Base-by-base conservation (phyloP, 2,797 vertebrate genomes). In the Distichodus sexfasciatus region DNA sequence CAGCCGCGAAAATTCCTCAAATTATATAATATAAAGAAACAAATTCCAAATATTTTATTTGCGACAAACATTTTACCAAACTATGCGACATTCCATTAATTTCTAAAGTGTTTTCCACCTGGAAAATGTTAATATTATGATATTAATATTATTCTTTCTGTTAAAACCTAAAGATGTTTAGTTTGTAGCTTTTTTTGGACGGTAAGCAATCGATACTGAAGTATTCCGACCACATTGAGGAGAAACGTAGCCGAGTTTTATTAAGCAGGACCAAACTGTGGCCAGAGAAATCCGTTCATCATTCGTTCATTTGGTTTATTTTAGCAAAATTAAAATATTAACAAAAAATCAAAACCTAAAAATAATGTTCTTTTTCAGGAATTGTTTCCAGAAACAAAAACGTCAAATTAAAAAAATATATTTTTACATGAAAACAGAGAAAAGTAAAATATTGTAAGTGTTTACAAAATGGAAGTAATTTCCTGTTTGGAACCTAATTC, bases 241-340 rank as follows among this genome's bases (percentile, higher is more conserved):
- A 53, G 40, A 36, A 17, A 57, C 11, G 36, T 50, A 74, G 72
- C 65, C 19, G 51, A 76, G 58, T 60, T 76, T 76, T 58, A 67
- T 53, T 46, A 67, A 71, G 66, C 66, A 74, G 71, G 74, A 76
- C 74, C 77, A 76, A 61, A 50, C 62, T 57, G 38, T 69, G 67
- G 67, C 72, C 72, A 70, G 57, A 41, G 38, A 60, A 33, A n/a
- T n/a, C n/a, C n/a, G n/a, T n/a, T n/a, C n/a, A n/a, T n/a, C n/a
- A n/a, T n/a, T n/a, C n/a, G n/a, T n/a, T n/a, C n/a, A n/a, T n/a
- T n/a, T n/a, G n/a, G n/a, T n/a, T n/a, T n/a, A n/a, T n/a, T n/a
- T n/a, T n/a, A n/a, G n/a, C n/a, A n/a, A n/a, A n/a, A n/a, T n/a
- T n/a, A n/a, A n/a, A n/a, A n/a, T n/a, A n/a, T n/a, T n/a, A n/a